Percentiles rank a stretch among this genome's conserved stretches.
Evolutionary conservation across 1,140 invertebrate species (phyloP).

Genomic region (Armadillidium nasatum): DNA sequence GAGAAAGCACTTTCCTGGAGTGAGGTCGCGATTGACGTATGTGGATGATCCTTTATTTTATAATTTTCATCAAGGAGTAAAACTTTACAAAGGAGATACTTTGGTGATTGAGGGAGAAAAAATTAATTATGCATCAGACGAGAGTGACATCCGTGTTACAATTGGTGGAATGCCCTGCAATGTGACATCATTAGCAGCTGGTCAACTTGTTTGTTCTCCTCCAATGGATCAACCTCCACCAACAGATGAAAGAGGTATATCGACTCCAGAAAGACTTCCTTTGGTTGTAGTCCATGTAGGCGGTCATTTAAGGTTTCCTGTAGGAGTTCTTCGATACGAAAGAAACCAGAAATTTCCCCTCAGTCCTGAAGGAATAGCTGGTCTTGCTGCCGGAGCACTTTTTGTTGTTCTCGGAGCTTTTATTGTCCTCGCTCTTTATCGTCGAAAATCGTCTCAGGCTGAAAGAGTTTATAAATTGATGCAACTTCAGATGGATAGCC

Average conservation of each 20-base stretch:
- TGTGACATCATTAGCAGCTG: constrained; percentile 82
- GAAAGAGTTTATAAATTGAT: constrained; percentile 94
- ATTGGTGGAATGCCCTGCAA: constrained; percentile 84
- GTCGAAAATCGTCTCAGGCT: constrained; percentile 87
- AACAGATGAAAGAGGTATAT: constrained; percentile 77
- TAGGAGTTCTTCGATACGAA: constrained; percentile 58
- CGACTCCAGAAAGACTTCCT: constrained; percentile 69
- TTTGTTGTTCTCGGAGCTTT: constrained; percentile 78
- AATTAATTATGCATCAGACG: constrained; percentile 83
- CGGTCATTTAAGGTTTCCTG: constrained; percentile 73
- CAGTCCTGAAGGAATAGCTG: constrained; percentile 77
- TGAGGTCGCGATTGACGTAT: constrained; percentile 75
- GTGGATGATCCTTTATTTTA: constrained; percentile 88
- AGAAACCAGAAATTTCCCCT: constrained; percentile 63
- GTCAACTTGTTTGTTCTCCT: constrained; percentile 83
- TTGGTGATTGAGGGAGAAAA: constrained; percentile 92
- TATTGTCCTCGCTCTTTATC: constrained; percentile 78
- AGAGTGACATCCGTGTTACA: constrained; percentile 87
- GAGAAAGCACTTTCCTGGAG: constrained; percentile 74
- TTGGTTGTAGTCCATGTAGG: constrained; percentile 87
- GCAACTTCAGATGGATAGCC: constrained; percentile 98
- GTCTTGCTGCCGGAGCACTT: constrained; percentile 74
- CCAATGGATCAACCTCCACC: constrained; percentile 76
- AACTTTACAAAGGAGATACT: constrained; percentile 89
- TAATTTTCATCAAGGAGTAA: constrained; percentile 63